A percentile compares a stretch with the other conserved stretches of the same genome.
These are phyloP conservation scores for Caenorhabditis tropicalis DNA, from an alignment of 1,140 invertebrate genomes.

Conservation along the genomic window DNA sequence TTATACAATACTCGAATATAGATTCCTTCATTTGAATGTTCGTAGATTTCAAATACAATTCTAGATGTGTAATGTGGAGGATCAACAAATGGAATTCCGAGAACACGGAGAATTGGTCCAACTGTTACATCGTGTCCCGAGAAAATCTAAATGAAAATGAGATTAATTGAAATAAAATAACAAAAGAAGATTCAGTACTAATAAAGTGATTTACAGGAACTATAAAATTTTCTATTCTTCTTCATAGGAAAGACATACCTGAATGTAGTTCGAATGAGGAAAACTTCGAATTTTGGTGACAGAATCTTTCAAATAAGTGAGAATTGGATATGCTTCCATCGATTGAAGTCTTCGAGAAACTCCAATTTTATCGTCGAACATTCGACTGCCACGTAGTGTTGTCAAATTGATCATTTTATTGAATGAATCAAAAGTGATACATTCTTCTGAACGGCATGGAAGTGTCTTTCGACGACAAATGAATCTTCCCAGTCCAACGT, in stretches of 20 bases:
- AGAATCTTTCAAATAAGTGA: background rate
- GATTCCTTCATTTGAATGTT: background rate
- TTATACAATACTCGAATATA: conserved; percentile 9
- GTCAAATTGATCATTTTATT: conserved; percentile 35
- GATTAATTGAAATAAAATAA: background rate
- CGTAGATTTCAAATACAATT: conserved; percentile 36
- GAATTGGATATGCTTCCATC: conserved; percentile 20
- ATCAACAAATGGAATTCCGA: conserved; percentile 49
- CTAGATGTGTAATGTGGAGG: conserved; percentile 38
- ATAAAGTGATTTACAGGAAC: no score
- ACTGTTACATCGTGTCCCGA: conserved; percentile 52
- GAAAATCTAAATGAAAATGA: conserved; percentile 44
- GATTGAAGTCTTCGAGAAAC: conserved; percentile 17
- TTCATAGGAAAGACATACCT: no score
- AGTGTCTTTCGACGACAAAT: conserved; percentile 47
- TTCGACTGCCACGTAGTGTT: conserved; percentile 2
- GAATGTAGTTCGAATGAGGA: conserved; percentile 49
- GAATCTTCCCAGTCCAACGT: conserved; percentile 33
- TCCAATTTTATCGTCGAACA: conserved; percentile 30
- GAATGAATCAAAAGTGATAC: conserved; percentile 38
- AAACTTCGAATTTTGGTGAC: background rate
- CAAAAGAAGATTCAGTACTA: background rate
- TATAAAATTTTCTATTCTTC: no score
- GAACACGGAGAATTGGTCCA: conserved; percentile 42
- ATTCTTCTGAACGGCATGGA: conserved; percentile 41